Evolutionary conservation across 2,113 vertebrate genomes (phyloP), one percentile per base, ranked within the genome.

Genomic region (Neolamprologus tretocephalus): DNA sequence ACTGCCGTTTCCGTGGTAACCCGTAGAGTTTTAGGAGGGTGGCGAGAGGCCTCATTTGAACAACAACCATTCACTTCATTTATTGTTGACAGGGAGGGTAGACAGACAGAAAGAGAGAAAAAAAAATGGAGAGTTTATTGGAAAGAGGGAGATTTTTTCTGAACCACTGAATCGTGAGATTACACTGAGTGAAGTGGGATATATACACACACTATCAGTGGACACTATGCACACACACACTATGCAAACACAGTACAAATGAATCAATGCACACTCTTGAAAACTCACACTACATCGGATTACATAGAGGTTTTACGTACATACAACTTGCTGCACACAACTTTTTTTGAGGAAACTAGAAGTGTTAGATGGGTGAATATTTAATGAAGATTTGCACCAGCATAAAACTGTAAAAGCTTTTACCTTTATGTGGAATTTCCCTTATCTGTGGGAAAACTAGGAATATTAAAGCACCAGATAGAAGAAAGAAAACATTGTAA

Each of bases 81-180:
- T 89, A 87, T 87, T 92, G 92, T 93, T 89, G 89, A 90, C 58
- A 45, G 86, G 87, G 91, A 35, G 87, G 47, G 83, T 40, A 49
- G 82, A 89, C 61, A 28, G 82, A 86, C 79, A 83, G 85, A 89
- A 28, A 84, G 86, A 57, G 33, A 80, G 87, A 58, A 87, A 89
- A 87, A 89, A 88, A 88, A 90, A 93, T 80, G 4, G 40, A 57
- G 83, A 90, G 92, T 96, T 95, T 93, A 94, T 94, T 93, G 94
- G 94, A 95, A 94, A 95, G 93, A 86, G 80, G 91, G 91, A 96
- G 96, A 96, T 96, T 96, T 95, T 95, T 94, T 96, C 94, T 95
- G 93, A 96, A 91, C 91, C 96, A 96, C 89, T 96, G 96, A 95
- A 87, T 96, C 93, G 92, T 96, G 96, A 97, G 96, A 96, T 97